phyloP scores from a whole-genome alignment of 2,113 vertebrate species.

The Ivindomyrus marchei region DNA sequence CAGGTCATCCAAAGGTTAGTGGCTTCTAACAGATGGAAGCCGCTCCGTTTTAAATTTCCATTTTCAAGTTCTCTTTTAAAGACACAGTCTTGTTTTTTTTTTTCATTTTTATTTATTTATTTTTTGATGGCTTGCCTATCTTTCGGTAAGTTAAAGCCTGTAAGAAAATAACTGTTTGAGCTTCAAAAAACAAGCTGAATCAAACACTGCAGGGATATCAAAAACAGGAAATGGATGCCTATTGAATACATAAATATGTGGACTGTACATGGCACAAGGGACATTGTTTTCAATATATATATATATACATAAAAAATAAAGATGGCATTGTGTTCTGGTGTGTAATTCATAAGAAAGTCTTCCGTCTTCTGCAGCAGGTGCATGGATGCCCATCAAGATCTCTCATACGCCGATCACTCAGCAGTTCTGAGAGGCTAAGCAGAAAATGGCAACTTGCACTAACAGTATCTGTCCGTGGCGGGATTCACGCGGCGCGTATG shows the following conservation, averaged over 20 bases:
- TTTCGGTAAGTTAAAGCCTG: background rate
- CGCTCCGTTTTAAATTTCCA: background rate
- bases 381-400: slow-evolving; percentile 64
- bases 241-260: background rate
- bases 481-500: slow-evolving; percentile 62
- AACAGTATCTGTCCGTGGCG: slow-evolving; percentile 71
- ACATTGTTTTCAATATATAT: background rate
- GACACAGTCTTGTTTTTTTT: background rate
- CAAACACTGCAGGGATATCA: background rate
- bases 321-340: background rate
- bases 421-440: slow-evolving; percentile 72
- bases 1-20: slow-evolving; percentile 22
- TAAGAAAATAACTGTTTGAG: background rate
- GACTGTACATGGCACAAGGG: background rate
- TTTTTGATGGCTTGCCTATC: background rate
- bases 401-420: slow-evolving; percentile 70
- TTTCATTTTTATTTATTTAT: background rate
- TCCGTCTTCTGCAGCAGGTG: slow-evolving; percentile 33
- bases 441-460: slow-evolving; percentile 63
- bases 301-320: background rate
- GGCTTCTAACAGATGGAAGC: background rate
- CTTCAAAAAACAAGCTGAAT: background rate
- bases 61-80: slow-evolving; percentile 2
- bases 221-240: background rate
- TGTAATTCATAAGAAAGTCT: background rate